Base-by-base conservation (phyloP, 2,113 vertebrate species). In the Zootoca vivipara region DNA sequence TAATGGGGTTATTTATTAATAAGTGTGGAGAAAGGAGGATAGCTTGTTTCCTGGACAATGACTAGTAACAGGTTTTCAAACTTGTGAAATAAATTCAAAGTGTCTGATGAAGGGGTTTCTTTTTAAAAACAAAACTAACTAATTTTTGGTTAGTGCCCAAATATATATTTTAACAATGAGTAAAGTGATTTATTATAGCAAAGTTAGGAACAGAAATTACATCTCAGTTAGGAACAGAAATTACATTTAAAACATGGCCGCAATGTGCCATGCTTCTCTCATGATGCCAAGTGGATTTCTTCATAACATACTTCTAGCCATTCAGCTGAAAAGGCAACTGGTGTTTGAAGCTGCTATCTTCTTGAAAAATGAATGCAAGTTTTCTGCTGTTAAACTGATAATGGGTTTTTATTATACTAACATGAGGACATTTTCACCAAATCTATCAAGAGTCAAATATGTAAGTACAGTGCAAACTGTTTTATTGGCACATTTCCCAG, bases 401-500 rank as follows among this genome's bases (percentile, higher is more conserved):
- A 95, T 95, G 95, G 88, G 91, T 92, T 94, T 95, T 95, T 95
- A 95, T 95, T 96, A 95, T 91, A 94, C 80, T 91, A 93, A 93
- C 94, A 93, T 90, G 95, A 95, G 94, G 92, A 94, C 91, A 94
- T 94, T 93, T 94, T 93, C 94, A 93, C 92, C 93, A 94, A 94
- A 95, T 96, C 94, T 95, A 96, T 96, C 95, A 95, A 92, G 92
- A 94, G 93, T 92, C 90, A 86, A 92, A 92, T 91, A 64, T 87
- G 83, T 91, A 95, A 93, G 92, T 69, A 85, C 89, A 92, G 85
- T 92, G 91, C 91, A 94, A 90, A 92, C 91, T 91, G 95, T 93
- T 91, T 90, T 93, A 95, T 94, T 96, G 95, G 95, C 92, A 95
- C 46, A 93, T 95, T 95, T 95, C 95, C 95, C 95, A 94, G 95